Conservation (phyloP, 2,113 vertebrate genomes). For the Maccullochella peelii region DNA sequence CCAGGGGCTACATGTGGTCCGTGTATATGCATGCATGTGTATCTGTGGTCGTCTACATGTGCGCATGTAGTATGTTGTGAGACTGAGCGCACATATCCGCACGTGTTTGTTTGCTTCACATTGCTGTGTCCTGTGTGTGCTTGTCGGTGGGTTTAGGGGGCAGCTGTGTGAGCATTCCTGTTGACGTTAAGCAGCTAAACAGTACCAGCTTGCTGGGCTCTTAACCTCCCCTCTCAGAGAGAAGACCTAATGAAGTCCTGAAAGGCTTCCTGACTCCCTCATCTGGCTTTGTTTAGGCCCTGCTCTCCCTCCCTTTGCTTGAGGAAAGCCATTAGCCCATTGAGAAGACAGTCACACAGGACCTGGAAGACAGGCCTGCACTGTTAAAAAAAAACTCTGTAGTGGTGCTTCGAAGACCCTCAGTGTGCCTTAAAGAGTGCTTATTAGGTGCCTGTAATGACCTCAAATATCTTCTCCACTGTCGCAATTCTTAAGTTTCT, state of each 20-base stretch:
- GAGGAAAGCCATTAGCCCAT: slow-evolving; percentile 85
- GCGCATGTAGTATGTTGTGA: slow-evolving; percentile 15
- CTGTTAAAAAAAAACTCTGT: slow-evolving; percentile 32
- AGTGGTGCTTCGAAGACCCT: slow-evolving; percentile 16
- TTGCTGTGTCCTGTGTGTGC: slow-evolving; percentile 44
- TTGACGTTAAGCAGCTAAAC: slow-evolving; percentile 87
- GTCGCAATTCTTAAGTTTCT: background rate
- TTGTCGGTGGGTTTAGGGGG: slow-evolving; percentile 64
- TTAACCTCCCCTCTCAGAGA: slow-evolving; percentile 83
- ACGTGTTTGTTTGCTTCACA: slow-evolving; percentile 9
- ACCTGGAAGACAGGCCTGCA: slow-evolving; percentile 51
- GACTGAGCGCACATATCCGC: slow-evolving; percentile 5
- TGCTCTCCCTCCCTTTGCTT: slow-evolving; percentile 74
- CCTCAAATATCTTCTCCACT: background rate
- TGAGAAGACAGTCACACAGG: slow-evolving; percentile 79
- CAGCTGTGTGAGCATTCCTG: slow-evolving; percentile 85
- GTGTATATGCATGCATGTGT: slow-evolving; percentile 3
- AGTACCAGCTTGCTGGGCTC: slow-evolving; percentile 86
- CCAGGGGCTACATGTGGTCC: slow-evolving; percentile 49
- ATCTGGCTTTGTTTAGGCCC: slow-evolving; percentile 86
- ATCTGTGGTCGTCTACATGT: slow-evolving; percentile 6
- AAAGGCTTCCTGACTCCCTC: slow-evolving; percentile 87
- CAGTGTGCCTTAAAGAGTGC: slow-evolving; percentile 23
- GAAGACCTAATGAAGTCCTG: slow-evolving; percentile 87
- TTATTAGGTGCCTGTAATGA: slow-evolving; percentile 24